phyloP scores from a whole-genome alignment of 2,113 vertebrate species.

The Burhinus oedicnemus region DNA sequence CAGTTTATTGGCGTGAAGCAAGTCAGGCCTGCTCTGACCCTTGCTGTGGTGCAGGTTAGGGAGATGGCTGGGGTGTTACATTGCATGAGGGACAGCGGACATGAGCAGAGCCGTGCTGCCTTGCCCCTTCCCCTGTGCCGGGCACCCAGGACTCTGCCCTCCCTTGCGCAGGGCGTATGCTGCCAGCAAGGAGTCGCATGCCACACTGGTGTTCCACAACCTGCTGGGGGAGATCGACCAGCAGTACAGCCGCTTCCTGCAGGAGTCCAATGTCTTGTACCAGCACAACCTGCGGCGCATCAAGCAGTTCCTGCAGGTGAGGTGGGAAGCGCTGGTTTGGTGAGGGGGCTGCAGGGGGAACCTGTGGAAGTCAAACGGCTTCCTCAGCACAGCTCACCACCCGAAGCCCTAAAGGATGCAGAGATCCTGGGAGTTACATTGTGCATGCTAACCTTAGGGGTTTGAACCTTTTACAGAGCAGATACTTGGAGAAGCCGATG shows the following conservation, averaged over 20 bases:
- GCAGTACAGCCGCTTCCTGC: constrained; percentile 98
- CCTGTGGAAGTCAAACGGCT: rapidly evolving
- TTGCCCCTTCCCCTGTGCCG: neutral
- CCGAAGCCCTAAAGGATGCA: rapidly evolving
- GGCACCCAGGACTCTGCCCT: neutral
- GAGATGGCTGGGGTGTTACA: no score
- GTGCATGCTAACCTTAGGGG: neutral
- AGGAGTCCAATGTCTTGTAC: constrained; percentile 97
- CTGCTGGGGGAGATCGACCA: constrained; percentile 98
- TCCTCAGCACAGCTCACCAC: neutral
- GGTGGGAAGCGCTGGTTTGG: neutral
- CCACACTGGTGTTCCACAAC: constrained; percentile 97
- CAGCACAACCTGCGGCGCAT: constrained; percentile 98
- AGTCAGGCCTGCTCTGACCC: neutral
- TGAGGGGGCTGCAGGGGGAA: no score
- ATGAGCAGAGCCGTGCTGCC: neutral
- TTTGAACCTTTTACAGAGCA: constrained; percentile 78
- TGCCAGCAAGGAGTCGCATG: constrained; percentile 96
- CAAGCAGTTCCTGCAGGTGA: constrained; percentile 95
- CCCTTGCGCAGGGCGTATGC: constrained; percentile 86
- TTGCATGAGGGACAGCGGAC: rapidly evolving
- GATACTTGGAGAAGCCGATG: constrained; percentile 97
- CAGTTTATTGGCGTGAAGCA: rapidly evolving
- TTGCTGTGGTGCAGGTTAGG: neutral
- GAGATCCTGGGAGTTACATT: rapidly evolving